Conservation (phyloP, 2,797 vertebrate species). For the Rhinichthys osculus region DNA sequence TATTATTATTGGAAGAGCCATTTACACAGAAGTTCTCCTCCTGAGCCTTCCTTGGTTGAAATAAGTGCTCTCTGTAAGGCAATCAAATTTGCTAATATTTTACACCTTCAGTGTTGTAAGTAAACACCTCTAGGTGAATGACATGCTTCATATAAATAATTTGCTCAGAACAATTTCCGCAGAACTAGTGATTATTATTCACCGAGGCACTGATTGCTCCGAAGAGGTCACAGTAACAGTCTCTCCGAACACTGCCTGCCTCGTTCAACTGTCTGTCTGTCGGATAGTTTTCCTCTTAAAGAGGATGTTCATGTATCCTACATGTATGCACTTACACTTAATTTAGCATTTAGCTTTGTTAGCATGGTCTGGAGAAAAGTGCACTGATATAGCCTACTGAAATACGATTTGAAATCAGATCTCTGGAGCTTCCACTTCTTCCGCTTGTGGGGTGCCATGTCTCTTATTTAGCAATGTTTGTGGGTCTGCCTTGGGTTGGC, state of each 20-base stretch:
- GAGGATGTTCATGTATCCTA: neutral
- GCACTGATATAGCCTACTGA: neutral
- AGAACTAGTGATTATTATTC: neutral
- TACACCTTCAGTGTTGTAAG: neutral
- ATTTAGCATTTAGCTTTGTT: neutral
- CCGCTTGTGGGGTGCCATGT: neutral
- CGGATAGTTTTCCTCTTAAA: neutral
- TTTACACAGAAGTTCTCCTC: neutral
- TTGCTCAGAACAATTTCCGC: neutral
- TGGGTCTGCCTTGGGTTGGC: neutral
- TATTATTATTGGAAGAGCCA: neutral
- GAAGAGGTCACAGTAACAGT: neutral
- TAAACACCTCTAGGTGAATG: neutral
- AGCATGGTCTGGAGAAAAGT: neutral
- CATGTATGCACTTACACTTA: neutral
- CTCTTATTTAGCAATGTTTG: neutral
- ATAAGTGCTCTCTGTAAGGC: constrained; percentile 2
- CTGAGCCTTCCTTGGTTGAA: neutral
- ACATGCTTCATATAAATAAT: neutral
- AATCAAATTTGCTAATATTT: neutral
- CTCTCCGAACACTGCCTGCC: neutral
- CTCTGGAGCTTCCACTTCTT: neutral
- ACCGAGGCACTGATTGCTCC: neutral
- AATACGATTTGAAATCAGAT: neutral
- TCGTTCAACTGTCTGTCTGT: neutral